phyloP scores from a whole-genome alignment of 1,140 invertebrate genomes.

The Stenopsyche tienmushanensis region DNA sequence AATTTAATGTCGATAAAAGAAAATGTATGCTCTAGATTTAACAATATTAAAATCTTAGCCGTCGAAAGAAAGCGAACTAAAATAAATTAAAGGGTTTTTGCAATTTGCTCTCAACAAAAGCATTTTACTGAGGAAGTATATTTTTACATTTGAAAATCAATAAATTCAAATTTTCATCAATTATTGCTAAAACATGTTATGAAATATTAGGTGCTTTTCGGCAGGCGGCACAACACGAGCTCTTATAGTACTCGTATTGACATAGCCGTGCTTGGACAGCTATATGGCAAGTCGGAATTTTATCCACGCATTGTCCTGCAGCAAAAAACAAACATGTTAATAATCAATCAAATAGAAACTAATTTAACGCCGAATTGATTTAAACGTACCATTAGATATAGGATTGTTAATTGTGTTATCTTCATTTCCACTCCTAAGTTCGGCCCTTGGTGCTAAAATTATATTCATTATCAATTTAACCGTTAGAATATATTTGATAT shows the following conservation, averaged over 20 bases:
- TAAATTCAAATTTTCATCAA: too few species aligned
- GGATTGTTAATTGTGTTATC: not conserved
- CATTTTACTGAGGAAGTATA: too few species aligned
- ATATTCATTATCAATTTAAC: not conserved
- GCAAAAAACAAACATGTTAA: not conserved
- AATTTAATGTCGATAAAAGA: not conserved
- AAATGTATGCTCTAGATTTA: not conserved
- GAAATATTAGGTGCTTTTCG: conserved; percentile 36
- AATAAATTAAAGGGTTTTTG: too few species aligned
- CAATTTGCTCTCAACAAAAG: too few species aligned
- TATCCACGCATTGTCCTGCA: conserved; percentile 65
- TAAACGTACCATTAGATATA: not conserved
- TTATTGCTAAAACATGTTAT: too few species aligned
- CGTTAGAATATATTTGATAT: not conserved
- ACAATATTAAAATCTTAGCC: not conserved
- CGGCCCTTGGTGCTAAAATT: conserved; percentile 1
- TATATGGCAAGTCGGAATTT: conserved; percentile 70
- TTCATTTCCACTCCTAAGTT: conserved; percentile 3
- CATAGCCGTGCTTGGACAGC: conserved; percentile 78
- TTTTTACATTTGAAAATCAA: too few species aligned
- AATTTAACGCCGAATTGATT: not conserved
- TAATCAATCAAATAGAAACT: not conserved
- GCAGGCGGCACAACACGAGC: conserved; percentile 76
- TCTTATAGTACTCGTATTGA: conserved; percentile 76
- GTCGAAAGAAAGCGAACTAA: too few species aligned